Evolutionary conservation across 1,140 invertebrate genomes (phyloP).

Genomic region (Drosophila rufa): DNA sequence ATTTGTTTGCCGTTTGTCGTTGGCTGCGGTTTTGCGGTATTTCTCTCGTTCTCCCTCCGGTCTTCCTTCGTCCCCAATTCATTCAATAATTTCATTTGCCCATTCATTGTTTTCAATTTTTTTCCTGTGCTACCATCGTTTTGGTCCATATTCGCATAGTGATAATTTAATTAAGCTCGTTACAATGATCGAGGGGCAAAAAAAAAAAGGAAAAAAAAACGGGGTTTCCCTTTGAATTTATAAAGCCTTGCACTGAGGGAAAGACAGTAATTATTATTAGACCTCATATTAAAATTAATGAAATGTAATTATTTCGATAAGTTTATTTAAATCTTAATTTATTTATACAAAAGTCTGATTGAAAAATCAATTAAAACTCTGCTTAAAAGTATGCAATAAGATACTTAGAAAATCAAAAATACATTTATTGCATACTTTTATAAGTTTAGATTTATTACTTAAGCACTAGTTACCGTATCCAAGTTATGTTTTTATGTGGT

Average conservation of each 20-base stretch:
- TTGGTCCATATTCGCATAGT: slow-evolving; percentile 52
- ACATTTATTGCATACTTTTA: neutral
- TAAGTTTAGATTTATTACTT: neutral
- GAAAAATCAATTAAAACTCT: neutral
- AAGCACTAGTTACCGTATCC: no score
- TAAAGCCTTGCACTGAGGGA: neutral
- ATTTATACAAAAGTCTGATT: neutral
- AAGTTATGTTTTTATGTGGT: neutral
- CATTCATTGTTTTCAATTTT: slow-evolving; percentile 71
- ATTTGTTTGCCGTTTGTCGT: slow-evolving; percentile 71
- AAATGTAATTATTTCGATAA: neutral
- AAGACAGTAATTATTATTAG: neutral
- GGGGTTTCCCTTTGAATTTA: slow-evolving; percentile 19
- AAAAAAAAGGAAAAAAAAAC: no score
- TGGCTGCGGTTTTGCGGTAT: slow-evolving; percentile 58
- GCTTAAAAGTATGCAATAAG: no score
- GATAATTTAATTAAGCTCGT: slow-evolving; percentile 77
- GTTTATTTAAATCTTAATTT: neutral
- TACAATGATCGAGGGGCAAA: slow-evolving; percentile 4
- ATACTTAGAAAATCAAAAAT: neutral
- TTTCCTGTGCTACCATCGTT: slow-evolving; percentile 6
- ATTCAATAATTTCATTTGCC: slow-evolving; percentile 78
- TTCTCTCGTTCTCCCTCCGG: slow-evolving; percentile 10
- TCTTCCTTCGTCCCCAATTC: slow-evolving; percentile 60
- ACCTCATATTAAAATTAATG: neutral